These are phyloP conservation scores for Drosophila meridiana DNA, from an alignment of 2,888 invertebrate genomes.

Conservation along the genomic window DNA sequence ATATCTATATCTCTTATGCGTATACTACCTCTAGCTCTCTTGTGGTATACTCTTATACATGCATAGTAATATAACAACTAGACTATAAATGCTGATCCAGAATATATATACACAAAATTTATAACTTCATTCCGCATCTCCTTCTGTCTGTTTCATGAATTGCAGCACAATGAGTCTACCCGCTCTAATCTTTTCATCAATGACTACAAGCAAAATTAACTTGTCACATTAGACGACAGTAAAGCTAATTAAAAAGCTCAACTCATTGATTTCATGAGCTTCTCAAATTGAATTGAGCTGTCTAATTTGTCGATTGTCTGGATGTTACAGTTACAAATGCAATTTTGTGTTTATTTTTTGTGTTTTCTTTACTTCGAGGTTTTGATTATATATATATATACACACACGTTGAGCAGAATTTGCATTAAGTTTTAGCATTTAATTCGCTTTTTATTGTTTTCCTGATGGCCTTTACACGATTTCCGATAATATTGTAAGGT, in stretches of 20 bases:
- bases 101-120: background rate
- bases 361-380: conserved; percentile 23
- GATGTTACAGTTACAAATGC: conserved; percentile 21
- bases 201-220: background rate
- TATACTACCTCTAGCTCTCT: background rate
- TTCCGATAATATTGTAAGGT: conserved; percentile 38
- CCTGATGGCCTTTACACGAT: conserved; percentile 54
- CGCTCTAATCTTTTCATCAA: background rate
- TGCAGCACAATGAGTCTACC: background rate
- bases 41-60: background rate
- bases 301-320: conserved; percentile 32
- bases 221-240: conserved; percentile 35
- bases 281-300: conserved; percentile 39
- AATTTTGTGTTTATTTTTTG: background rate
- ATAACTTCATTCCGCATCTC: no score
- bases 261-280: conserved; percentile 22
- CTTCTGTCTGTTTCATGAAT: background rate
- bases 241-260: conserved; percentile 27
- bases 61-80: no score
- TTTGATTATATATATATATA: conserved; percentile 2
- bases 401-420: conserved; percentile 31
- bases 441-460: conserved; percentile 46
- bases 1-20: background rate
- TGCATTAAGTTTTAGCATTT: conserved; percentile 55
- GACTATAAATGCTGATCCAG: background rate